These are phyloP conservation scores for Pangasius mekongensis DNA, from an alignment of 2,797 vertebrate genomes.

Conservation along the genomic window DNA sequence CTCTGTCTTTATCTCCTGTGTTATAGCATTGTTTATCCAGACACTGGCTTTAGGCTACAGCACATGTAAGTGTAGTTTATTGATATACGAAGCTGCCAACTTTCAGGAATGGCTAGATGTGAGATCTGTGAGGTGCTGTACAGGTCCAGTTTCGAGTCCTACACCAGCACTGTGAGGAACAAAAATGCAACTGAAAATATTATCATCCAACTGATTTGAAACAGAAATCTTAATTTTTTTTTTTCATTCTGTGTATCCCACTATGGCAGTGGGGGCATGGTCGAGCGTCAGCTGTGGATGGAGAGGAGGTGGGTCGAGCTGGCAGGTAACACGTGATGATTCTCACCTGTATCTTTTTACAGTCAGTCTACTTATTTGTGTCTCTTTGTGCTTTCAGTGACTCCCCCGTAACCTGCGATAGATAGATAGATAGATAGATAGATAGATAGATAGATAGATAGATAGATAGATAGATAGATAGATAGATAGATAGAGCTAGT, in stretches of 20 bases:
- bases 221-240: neutral
- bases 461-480: no score
- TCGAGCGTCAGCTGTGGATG: no score
- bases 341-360: no score
- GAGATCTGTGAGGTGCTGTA: neutral
- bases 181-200: neutral
- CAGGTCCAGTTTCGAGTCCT: neutral
- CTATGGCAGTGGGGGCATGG: neutral
- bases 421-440: no score
- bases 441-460: no score
- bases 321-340: no score
- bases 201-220: neutral
- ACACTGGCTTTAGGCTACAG: neutral
- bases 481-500: no score
- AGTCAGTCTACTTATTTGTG: no score
- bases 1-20: slow-evolving; percentile 8
- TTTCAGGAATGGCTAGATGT: neutral
- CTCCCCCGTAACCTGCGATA: no score
- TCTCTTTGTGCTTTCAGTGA: no score
- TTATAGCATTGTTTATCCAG: slow-evolving; percentile 1
- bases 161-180: neutral
- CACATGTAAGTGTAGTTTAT: slow-evolving; percentile 10
- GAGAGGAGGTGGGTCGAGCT: no score
- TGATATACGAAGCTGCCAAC: slow-evolving; percentile 1
- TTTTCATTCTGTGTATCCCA: no score